phyloP scores from a whole-genome alignment of 2,888 invertebrate species.

The Shargacucullia verbasci region DNA sequence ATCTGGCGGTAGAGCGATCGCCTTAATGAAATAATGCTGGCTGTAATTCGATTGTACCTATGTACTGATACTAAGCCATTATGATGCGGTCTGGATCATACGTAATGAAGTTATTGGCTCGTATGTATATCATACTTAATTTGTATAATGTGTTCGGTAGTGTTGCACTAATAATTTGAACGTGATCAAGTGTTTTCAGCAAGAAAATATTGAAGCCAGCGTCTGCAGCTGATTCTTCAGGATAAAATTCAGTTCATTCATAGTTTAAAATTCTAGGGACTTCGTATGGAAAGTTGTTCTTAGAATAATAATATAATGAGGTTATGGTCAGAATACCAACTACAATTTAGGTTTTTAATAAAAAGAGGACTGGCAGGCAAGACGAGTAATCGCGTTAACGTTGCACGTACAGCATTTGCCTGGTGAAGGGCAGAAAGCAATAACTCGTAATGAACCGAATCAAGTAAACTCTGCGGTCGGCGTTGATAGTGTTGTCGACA shows the following conservation, averaged over 20 bases:
- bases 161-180: slow-evolving; percentile 7
- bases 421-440: slow-evolving; percentile 59
- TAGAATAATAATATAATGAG: too few species aligned
- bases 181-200: too few species aligned
- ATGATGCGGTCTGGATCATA: slow-evolving; percentile 5
- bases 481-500: slow-evolving; percentile 49
- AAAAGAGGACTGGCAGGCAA: too few species aligned
- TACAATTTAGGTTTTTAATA: too few species aligned
- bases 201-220: too few species aligned
- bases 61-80: slow-evolving; percentile 23
- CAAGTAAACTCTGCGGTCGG: slow-evolving; percentile 60
- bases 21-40: slow-evolving; percentile 73
- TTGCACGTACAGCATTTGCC: slow-evolving; percentile 46
- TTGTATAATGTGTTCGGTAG: neutral
- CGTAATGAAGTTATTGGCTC: slow-evolving; percentile 16
- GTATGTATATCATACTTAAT: slow-evolving; percentile 5
- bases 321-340: too few species aligned
- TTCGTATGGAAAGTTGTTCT: too few species aligned
- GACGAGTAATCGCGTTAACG: neutral
- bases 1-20: slow-evolving; percentile 62
- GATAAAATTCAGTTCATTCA: too few species aligned
- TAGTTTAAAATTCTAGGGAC: too few species aligned
- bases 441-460: slow-evolving; percentile 60
- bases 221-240: too few species aligned
- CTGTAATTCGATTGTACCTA: slow-evolving; percentile 65